Percentiles rank a stretch among this genome's conserved stretches.
Evolutionary conservation across 2,113 vertebrate species (phyloP).

Genomic region (Pelmatolapia mariae): DNA sequence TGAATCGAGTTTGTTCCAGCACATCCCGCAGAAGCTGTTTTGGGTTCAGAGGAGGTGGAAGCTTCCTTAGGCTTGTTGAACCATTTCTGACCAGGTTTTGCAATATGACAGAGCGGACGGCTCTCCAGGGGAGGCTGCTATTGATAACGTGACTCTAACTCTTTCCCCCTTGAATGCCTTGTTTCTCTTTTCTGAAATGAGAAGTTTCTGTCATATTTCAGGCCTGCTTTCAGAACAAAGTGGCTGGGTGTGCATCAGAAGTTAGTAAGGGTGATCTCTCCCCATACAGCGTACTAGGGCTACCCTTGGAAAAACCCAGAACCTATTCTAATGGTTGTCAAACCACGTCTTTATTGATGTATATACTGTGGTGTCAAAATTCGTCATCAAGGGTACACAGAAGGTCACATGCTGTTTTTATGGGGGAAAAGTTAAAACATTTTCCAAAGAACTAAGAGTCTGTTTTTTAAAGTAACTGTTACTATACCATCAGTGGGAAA

Average conservation of each 20-base stretch:
- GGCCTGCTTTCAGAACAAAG: not conserved
- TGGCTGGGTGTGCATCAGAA: not conserved
- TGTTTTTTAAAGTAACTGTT: not conserved
- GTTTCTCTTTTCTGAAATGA: not conserved
- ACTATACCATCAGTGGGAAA: not conserved
- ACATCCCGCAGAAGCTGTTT: not conserved
- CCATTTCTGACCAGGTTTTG: not conserved
- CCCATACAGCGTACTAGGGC: not conserved
- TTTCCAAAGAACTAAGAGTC: not conserved
- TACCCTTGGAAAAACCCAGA: not conserved
- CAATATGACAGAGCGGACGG: not conserved
- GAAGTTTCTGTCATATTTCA: not conserved
- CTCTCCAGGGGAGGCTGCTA: not conserved
- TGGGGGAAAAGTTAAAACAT: not conserved
- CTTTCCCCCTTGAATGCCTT: not conserved
- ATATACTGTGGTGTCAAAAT: not conserved
- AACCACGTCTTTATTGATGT: not conserved
- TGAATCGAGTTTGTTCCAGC: not conserved
- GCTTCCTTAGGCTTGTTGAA: not conserved
- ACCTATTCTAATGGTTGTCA: not conserved
- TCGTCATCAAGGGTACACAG: rapidly evolving
- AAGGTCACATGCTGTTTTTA: rapidly evolving
- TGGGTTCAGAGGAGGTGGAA: not conserved
- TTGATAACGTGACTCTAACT: not conserved
- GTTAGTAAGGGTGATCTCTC: not conserved